A percentile compares a stretch with the other conserved stretches of the same genome.
Conservation (phyloP, 2,797 vertebrate species). For the Oreochromis grahami region DNA sequence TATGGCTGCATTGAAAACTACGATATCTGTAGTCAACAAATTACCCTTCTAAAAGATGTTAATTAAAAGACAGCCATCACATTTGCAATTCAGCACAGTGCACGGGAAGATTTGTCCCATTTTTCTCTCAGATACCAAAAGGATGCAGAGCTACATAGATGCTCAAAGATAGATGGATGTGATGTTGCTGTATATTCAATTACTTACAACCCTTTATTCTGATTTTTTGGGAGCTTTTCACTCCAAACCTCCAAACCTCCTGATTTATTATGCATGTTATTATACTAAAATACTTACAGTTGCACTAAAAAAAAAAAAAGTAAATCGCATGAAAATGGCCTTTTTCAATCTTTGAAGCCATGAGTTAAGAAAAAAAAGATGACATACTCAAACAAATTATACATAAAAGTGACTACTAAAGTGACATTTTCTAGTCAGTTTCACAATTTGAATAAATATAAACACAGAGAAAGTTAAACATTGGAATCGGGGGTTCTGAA, state of each 20-base stretch:
- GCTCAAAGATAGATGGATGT: conserved; percentile 11
- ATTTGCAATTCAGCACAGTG: neutral
- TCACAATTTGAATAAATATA: neutral
- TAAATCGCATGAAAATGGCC: neutral
- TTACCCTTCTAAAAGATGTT: conserved; percentile 1
- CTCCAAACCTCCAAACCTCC: neutral
- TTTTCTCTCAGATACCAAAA: neutral
- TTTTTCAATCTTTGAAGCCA: neutral
- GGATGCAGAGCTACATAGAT: neutral
- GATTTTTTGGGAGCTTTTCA: neutral
- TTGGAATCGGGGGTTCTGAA: neutral
- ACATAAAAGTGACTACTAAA: neutral
- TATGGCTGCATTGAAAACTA: neutral
- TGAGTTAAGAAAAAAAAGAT: neutral
- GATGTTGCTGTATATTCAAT: conserved; percentile 17
- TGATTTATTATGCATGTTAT: neutral
- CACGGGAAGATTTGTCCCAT: neutral
- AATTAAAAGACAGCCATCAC: conserved; percentile 15
- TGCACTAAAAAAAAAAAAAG: neutral
- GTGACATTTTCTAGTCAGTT: neutral
- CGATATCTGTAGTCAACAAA: conserved; percentile 12
- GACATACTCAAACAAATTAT: neutral
- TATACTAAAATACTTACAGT: neutral
- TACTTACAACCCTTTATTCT: neutral
- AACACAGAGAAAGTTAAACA: neutral